Conservation (phyloP, 1,140 invertebrate species). For the Theocolax elegans region DNA sequence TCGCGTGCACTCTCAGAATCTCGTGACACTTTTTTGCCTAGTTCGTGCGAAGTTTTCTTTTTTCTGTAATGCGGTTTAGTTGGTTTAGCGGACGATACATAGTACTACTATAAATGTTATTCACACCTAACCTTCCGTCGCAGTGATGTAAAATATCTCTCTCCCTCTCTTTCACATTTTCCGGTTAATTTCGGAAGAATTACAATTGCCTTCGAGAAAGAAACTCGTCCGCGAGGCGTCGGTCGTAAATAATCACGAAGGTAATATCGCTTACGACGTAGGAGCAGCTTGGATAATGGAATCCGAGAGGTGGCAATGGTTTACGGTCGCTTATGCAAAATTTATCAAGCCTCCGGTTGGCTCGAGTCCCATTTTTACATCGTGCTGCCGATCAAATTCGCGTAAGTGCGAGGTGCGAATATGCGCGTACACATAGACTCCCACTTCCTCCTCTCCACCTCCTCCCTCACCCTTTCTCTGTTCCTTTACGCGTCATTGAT, state of each 20-base stretch:
- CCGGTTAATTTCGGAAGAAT: too few relatives aligned
- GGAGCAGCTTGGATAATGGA: slow-evolving; percentile 28
- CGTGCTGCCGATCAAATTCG: slow-evolving; percentile 36
- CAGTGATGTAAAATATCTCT: too few relatives aligned
- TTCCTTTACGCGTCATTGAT: neutral
- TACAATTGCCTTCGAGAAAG: neutral
- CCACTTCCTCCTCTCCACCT: too few relatives aligned
- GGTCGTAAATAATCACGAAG: slow-evolving; percentile 36
- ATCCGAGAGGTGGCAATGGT: slow-evolving; percentile 30
- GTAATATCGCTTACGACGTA: slow-evolving; percentile 31
- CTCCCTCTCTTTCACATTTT: too few relatives aligned
- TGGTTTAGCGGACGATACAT: too few relatives aligned
- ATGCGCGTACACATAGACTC: neutral
- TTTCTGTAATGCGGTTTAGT: too few relatives aligned
- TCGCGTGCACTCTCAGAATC: too few relatives aligned
- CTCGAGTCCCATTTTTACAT: slow-evolving; percentile 39
- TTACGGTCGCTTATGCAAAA: slow-evolving; percentile 38
- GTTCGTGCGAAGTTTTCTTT: too few relatives aligned
- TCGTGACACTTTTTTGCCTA: too few relatives aligned
- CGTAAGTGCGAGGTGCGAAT: slow-evolving; percentile 27
- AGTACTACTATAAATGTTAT: too few relatives aligned
- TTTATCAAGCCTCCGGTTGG: slow-evolving; percentile 36
- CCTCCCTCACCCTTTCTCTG: too few relatives aligned
- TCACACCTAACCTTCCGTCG: too few relatives aligned
- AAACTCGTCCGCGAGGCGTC: neutral